Conservation (phyloP, 1,140 invertebrate genomes). For the Paralvinella palmiformis region DNA sequence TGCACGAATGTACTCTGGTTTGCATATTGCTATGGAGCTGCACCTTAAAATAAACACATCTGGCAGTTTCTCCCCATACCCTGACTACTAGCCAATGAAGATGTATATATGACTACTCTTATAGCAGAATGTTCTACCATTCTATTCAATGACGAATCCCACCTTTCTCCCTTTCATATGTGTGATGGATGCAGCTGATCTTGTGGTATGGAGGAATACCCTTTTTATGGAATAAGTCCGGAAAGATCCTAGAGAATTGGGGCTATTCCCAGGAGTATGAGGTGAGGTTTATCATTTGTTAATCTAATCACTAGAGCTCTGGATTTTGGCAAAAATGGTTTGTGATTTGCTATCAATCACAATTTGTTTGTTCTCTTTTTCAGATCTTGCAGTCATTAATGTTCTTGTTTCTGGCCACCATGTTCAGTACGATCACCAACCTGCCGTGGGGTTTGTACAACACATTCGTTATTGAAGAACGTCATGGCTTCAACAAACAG, state of each 20-base stretch:
- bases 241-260: constrained; percentile 28
- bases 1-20: too few relatives aligned
- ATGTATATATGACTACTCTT: too few relatives aligned
- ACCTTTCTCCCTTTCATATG: neutral
- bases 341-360: neutral
- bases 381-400: constrained; percentile 57
- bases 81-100: too few relatives aligned
- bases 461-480: constrained; percentile 93
- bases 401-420: constrained; percentile 68
- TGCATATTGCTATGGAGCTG: too few relatives aligned
- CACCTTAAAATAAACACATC: too few relatives aligned
- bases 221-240: constrained; percentile 40
- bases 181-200: constrained; percentile 34
- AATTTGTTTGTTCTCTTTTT: neutral
- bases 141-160: too few relatives aligned
- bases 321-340: too few relatives aligned
- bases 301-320: too few relatives aligned
- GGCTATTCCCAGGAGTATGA: constrained; percentile 44
- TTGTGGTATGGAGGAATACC: constrained; percentile 43
- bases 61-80: too few relatives aligned
- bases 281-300: constrained; percentile 25
- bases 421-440: constrained; percentile 66
- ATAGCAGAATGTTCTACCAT: too few relatives aligned
- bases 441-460: constrained; percentile 83
- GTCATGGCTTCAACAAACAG: constrained; percentile 96